These are phyloP conservation scores for Macrotus californicus DNA, from an alignment of 2,113 vertebrate species.

Conservation along the genomic window DNA sequence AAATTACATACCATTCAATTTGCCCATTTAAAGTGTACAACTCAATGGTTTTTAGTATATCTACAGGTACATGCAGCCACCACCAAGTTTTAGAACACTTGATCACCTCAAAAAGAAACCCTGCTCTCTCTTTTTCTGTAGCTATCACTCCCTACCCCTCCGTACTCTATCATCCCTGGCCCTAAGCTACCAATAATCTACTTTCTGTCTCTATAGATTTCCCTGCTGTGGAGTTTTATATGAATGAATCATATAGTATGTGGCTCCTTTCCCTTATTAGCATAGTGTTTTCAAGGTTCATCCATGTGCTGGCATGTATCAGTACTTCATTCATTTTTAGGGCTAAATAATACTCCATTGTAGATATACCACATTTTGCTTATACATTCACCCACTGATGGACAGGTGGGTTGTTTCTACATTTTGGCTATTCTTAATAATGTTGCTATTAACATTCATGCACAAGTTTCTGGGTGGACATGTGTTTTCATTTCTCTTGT, in stretches of 20 bases:
- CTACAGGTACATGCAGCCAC: neutral
- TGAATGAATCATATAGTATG: neutral
- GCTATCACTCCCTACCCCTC: neutral
- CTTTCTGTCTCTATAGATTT: neutral
- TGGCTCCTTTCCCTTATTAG: conserved; percentile 11
- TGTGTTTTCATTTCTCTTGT: too few species aligned
- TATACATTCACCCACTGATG: too few species aligned
- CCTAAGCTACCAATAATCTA: neutral
- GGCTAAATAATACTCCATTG: too few species aligned
- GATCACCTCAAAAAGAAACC: neutral
- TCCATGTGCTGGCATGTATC: neutral
- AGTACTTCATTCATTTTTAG: too few species aligned
- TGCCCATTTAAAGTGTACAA: neutral
- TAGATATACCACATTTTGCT: too few species aligned
- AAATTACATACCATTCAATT: neutral
- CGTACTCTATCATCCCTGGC: neutral
- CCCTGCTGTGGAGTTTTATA: neutral
- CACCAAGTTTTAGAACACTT: neutral
- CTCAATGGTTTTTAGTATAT: neutral
- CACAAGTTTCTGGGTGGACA: too few species aligned
- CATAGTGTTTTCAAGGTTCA: neutral
- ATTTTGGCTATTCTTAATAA: too few species aligned
- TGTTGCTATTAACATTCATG: too few species aligned
- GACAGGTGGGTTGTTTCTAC: too few species aligned
- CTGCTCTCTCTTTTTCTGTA: neutral